Evolutionary conservation across 2,888 invertebrate genomes (phyloP).

Genomic region (Drosophila anomalipes): DNA sequence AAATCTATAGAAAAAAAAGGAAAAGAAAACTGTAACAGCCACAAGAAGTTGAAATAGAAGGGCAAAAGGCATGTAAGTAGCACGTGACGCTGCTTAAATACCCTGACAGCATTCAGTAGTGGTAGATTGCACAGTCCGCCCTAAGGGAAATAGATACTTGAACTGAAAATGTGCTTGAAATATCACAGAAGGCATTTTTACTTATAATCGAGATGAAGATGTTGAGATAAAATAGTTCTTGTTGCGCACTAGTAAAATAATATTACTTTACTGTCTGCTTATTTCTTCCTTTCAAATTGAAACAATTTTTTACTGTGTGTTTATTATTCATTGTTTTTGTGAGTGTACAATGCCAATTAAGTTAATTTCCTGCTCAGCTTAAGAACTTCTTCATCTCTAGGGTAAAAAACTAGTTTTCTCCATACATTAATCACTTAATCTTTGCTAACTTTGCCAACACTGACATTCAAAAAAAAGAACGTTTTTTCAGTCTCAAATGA

Average conservation of each 20-base stretch:
- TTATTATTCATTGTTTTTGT: neutral
- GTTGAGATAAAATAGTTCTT: neutral
- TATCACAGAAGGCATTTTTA: neutral
- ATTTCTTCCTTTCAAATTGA: neutral
- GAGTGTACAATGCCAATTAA: neutral
- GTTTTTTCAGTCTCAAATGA: neutral
- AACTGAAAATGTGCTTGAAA: neutral
- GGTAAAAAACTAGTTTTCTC: neutral
- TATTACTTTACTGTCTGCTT: neutral
- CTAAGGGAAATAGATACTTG: slow-evolving; percentile 5
- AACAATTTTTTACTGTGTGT: neutral
- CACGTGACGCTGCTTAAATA: slow-evolving; percentile 50
- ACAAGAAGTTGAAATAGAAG: slow-evolving; percentile 16
- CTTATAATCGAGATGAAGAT: neutral
- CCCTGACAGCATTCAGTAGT: slow-evolving; percentile 16
- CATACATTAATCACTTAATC: neutral
- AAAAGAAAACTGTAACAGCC: slow-evolving; percentile 41
- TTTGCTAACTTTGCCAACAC: neutral
- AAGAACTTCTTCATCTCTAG: neutral
- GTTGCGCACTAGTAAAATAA: neutral
- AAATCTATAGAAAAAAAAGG: neutral
- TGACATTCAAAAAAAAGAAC: neutral
- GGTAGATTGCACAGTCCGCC: neutral
- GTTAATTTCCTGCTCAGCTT: neutral
- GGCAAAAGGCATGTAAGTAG: slow-evolving; percentile 16